Base-by-base conservation (phyloP, 2,888 invertebrate species). In the Standfussiana lucernea region DNA sequence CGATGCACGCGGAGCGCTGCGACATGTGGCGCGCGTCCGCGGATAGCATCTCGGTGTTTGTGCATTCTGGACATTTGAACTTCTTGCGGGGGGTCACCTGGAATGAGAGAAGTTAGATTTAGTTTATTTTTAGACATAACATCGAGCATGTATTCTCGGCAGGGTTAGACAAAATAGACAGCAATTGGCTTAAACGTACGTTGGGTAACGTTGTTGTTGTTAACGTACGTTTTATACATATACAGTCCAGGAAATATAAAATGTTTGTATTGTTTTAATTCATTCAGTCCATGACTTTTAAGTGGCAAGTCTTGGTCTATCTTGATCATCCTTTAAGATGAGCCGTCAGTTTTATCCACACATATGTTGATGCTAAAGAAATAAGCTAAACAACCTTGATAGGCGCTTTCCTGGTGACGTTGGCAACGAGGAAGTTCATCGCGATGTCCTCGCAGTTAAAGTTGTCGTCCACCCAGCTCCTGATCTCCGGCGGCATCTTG, bases 381-480 rank as follows among this genome's bases (percentile, higher is more conserved):
- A 28, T 24, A 21, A 50, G 10, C 21, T 35, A 75, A 59, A n/a
- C 28, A 92, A 98, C 98, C 97, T 99, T 99, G 75, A 99, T 99
- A 0, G 99, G 99, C 2, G 99, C 98, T 95, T 99, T 99, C 88
- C 98, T 98, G 0, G 99, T 99, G 32, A 98, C 95, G 93, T 99
- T 99, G 4, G 99, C 98, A 47, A 99, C 98, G 8, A 99, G 97
- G 95, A 99, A 99, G 95, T 99, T 99, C 99, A 99, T 99, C 1
- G 99, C 99, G 88, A 99, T 99, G 92, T 99, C 99, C 94, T 99
- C 99, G 93, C 99, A 99, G 95, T 99, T 99, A 98, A 99, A 99
- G 92, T 98, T 98, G 28, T 98, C 98, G 93, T 99, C 99, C 0
- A 99, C 99, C 98, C 99, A 99, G 74, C 97, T 97, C 79, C 98